Conservation (phyloP, 2,888 invertebrate species). For the Lycia hirtaria region DNA sequence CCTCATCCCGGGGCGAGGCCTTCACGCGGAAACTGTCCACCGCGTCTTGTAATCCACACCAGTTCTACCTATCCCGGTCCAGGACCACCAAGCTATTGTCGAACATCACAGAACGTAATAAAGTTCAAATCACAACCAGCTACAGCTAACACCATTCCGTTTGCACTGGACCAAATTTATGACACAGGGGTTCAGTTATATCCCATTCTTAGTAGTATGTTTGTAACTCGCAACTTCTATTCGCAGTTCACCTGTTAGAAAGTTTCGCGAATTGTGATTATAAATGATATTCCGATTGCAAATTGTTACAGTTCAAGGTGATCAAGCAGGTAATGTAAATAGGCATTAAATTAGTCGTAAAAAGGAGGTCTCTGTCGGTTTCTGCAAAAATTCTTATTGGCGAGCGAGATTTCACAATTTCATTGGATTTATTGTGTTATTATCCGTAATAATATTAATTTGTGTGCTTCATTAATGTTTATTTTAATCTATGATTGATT, state of each 20-base stretch:
- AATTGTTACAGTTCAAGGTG: conserved; percentile 27
- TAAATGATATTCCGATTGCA: conserved; percentile 29
- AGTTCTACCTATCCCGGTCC: conserved; percentile 39
- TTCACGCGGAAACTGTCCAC: conserved; percentile 73
- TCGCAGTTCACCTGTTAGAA: conserved; percentile 1
- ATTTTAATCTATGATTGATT: not conserved
- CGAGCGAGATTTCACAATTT: not conserved
- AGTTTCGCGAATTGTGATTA: conserved; percentile 12
- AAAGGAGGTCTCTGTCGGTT: conserved; percentile 7
- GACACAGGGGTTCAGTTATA: conserved; percentile 1
- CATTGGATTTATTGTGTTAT: not conserved
- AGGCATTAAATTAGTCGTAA: conserved; percentile 20
- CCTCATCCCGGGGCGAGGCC: conserved; percentile 67
- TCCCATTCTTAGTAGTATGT: conserved; percentile 2
- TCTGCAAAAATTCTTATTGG: not conserved
- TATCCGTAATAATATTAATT: no score
- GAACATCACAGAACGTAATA: not conserved
- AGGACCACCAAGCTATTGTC: not conserved
- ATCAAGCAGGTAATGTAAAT: conserved; percentile 21
- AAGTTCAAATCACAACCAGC: not conserved
- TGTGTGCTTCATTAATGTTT: no score
- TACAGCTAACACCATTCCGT: not conserved
- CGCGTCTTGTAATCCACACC: conserved; percentile 75
- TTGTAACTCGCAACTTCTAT: not conserved
- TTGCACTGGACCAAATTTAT: not conserved